Base-by-base conservation (phyloP, 1,140 invertebrate species). In the Zaprionus camerounensis region DNA sequence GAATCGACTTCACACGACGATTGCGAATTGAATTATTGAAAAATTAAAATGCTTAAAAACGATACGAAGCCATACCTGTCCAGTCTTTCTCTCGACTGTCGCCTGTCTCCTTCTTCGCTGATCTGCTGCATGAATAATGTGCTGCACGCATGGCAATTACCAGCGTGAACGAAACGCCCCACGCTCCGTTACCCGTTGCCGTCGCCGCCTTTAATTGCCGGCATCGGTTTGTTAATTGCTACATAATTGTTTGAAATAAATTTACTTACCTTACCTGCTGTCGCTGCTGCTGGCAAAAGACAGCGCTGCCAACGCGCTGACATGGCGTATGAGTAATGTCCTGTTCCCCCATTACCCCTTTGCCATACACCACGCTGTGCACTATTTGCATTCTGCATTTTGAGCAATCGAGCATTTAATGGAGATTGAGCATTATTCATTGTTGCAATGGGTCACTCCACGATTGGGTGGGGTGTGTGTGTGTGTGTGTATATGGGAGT, bases 231-330 rank as follows among this genome's bases (percentile, higher is more conserved):
- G 85, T 90, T 90, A 90, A 90, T 90, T 90, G 85, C 86, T 76
- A 71, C 85, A 90, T 90, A 90, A 90, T 90, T 90, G 85, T 90
- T 90, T 85, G 85, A 85, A 90, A 90, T 90, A 90, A 90, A 90
- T 90, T 88, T 71, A 88, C 84, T 88, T 85, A 74, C 72, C 28
- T 31, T 67, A 13, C 61, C 20, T 20, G 64, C 22, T 26, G 34
- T 65, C n/a, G 20, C n/a, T 17, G 31, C n/a, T 17, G 46, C 26
- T 46, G 15, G 49, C 59, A 46, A 68, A 74, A 69, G 71, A 64
- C 70, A 41, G n/a, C 28, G 71, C 49, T 63, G 72, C 71, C 71
- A 57, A 57, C 6, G 76, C 62, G 77, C 81, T 78, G 84, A 88
- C 78, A 78, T 53, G 85, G 75, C 84, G 81, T 85, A 90, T 88